Conservation (phyloP, 1,140 invertebrate species). For the Apocrypta bakeri region DNA sequence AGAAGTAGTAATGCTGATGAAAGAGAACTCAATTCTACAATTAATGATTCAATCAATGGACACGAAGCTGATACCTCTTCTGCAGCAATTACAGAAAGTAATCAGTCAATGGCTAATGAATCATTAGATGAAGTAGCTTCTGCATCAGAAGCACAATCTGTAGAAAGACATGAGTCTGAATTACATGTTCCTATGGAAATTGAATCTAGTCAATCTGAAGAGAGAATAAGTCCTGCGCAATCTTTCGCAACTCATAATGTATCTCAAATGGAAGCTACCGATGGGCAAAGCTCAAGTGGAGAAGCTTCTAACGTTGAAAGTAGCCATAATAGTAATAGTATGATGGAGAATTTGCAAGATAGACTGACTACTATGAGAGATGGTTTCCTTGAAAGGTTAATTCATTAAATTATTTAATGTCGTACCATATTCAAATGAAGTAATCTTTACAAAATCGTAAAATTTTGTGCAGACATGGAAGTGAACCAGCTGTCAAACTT, state of each 20-base stretch:
- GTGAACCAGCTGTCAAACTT: conserved; percentile 77
- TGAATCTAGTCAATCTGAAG: conserved; percentile 67
- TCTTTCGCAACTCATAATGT: conserved; percentile 57
- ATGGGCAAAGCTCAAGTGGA: conserved; percentile 48
- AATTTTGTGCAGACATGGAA: conserved; percentile 71
- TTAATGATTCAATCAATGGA: conserved; percentile 17
- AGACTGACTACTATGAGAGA: conserved; percentile 74
- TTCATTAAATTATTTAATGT: neutral
- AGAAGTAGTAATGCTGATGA: conserved; percentile 50
- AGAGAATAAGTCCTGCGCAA: conserved; percentile 61
- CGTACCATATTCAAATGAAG: neutral
- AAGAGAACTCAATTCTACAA: conserved; percentile 37
- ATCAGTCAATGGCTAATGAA: conserved; percentile 3
- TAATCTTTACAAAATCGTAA: neutral
- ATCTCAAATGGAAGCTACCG: conserved; percentile 55
- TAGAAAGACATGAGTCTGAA: conserved; percentile 29
- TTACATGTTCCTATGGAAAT: conserved; percentile 65
- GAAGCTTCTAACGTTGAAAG: conserved; percentile 48
- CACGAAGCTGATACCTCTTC: conserved; percentile 8
- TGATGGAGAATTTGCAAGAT: conserved; percentile 73
- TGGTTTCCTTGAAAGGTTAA: conserved; percentile 74
- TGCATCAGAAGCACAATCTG: conserved; percentile 14
- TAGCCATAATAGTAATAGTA: conserved; percentile 60
- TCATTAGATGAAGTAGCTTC: neutral
- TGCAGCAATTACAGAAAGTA: conserved; percentile 14